phyloP scores from a whole-genome alignment of 2,888 invertebrate genomes.

The Carpatolechia fugitivella region DNA sequence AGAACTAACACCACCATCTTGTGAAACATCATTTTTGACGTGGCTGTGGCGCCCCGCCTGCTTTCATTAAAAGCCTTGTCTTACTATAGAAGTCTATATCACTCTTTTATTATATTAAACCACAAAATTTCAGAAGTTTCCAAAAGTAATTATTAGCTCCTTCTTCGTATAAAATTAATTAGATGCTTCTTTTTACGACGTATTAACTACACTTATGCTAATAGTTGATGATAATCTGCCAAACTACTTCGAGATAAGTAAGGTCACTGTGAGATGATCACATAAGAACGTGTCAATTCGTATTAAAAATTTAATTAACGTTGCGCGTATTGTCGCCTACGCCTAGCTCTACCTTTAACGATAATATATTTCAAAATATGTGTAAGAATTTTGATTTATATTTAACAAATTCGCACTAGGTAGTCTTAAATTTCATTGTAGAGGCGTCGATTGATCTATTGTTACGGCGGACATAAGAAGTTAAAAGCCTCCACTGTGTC shows the following conservation, averaged over 20 bases:
- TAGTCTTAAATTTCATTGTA: too few species aligned
- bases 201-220: constrained; percentile 2
- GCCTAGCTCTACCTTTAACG: neutral
- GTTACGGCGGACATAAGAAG: too few species aligned
- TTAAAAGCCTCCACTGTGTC: neutral
- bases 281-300: neutral
- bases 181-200: constrained; percentile 6
- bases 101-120: too few species aligned
- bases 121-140: neutral
- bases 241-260: neutral
- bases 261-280: neutral
- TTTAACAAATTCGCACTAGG: too few species aligned
- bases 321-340: neutral
- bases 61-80: too few species aligned
- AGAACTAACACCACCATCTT: too few species aligned
- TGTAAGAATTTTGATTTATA: too few species aligned
- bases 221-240: constrained; percentile 1
- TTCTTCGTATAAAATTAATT: neutral
- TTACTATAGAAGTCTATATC: too few species aligned
- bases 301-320: neutral
- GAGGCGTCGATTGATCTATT: too few species aligned
- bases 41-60: too few species aligned
- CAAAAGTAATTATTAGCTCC: neutral
- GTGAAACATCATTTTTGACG: too few species aligned
- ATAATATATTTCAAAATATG: too few species aligned